Conservation (phyloP, 2,888 invertebrate genomes). For the Cephus spinipes region DNA sequence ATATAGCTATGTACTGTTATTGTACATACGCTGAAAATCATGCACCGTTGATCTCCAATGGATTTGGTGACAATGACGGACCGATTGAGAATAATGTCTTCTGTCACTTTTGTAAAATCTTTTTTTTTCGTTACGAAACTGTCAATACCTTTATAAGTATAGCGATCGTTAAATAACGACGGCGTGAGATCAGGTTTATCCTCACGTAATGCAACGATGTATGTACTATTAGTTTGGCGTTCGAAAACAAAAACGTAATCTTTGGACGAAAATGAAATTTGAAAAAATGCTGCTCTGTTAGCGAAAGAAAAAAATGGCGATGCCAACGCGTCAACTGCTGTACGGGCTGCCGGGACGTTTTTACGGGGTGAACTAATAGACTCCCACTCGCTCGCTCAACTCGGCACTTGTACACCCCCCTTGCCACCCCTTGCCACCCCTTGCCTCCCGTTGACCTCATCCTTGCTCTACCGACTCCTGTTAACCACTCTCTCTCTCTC, state of each 20-base stretch:
- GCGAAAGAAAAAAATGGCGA: slow-evolving; percentile 51
- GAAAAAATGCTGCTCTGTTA: slow-evolving; percentile 20
- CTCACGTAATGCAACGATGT: background rate
- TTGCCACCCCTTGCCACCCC: slow-evolving; percentile 23
- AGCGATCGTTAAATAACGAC: background rate
- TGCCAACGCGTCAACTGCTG: slow-evolving; percentile 35
- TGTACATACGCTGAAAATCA: slow-evolving; percentile 28
- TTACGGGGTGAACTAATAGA: slow-evolving; percentile 64
- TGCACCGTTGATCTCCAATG: slow-evolving; percentile 36
- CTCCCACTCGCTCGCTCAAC: slow-evolving; percentile 54
- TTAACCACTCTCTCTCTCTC: slow-evolving; percentile 25
- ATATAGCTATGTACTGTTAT: background rate
- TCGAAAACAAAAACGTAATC: too few relatives aligned
- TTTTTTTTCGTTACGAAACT: background rate
- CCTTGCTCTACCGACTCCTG: background rate
- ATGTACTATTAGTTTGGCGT: too few relatives aligned
- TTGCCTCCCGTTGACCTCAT: slow-evolving; percentile 30
- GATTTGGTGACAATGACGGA: slow-evolving; percentile 10
- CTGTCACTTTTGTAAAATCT: slow-evolving; percentile 6
- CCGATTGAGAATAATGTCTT: slow-evolving; percentile 19
- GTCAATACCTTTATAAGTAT: background rate
- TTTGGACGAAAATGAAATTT: background rate
- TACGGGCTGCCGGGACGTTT: slow-evolving; percentile 42
- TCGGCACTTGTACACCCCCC: slow-evolving; percentile 42
- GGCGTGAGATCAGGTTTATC: background rate